Evolutionary conservation across 2,797 vertebrate genomes (phyloP).

Genomic region (Urosaurus nigricauda): DNA sequence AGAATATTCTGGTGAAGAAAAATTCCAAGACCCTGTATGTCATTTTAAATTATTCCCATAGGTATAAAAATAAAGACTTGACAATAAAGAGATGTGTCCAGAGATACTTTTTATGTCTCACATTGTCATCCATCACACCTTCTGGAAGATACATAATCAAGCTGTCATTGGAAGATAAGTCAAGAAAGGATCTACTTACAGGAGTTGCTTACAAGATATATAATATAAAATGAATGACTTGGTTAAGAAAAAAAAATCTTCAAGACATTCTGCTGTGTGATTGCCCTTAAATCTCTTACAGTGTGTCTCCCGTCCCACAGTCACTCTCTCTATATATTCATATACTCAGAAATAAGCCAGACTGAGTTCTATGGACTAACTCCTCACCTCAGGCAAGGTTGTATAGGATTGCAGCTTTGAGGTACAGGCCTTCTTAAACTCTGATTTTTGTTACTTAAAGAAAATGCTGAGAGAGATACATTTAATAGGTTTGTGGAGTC

Average conservation of each 20-base stretch:
- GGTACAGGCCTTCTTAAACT: background rate
- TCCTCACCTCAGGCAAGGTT: background rate
- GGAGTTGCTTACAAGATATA: background rate
- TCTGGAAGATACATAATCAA: constrained; percentile 13
- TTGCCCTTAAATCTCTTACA: background rate
- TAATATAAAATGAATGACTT: background rate
- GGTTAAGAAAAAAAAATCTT: background rate
- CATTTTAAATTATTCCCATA: background rate
- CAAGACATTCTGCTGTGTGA: background rate
- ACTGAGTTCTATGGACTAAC: background rate
- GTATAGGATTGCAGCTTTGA: background rate
- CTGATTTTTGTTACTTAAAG: background rate
- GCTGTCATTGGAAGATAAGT: constrained; percentile 13
- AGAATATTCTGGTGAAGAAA: background rate
- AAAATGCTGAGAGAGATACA: background rate
- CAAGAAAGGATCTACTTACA: background rate
- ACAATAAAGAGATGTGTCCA: background rate
- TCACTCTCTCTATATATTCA: background rate
- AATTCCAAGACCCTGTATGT: background rate
- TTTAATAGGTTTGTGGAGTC: too few species aligned
- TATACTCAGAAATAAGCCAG: background rate
- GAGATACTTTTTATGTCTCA: background rate
- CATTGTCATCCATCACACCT: background rate
- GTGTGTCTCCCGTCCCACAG: background rate
- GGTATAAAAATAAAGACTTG: background rate